Evolutionary conservation across 2,888 invertebrate species (phyloP).

Genomic region (Leptopilina syphax): DNA sequence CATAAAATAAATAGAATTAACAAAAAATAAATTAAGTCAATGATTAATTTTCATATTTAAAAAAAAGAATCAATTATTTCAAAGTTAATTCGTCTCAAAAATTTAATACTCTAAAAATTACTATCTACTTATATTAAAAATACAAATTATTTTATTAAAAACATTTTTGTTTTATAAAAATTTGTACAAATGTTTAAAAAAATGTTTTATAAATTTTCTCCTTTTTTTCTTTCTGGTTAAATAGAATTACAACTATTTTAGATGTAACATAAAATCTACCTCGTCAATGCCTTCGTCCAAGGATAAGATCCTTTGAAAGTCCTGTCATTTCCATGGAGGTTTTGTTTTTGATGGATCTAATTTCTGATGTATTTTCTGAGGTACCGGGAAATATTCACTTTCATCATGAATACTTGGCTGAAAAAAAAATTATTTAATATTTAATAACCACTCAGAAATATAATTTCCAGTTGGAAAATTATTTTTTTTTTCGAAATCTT

Average conservation of each 20-base stretch:
- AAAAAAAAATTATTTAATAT: constrained; percentile 16
- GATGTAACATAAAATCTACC: constrained; percentile 56
- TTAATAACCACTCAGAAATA: not conserved
- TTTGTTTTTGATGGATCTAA: constrained; percentile 66
- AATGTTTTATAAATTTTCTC: too few relatives aligned
- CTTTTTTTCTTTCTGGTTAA: too few relatives aligned
- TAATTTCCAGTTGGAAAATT: not conserved
- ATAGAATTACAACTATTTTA: constrained; percentile 39
- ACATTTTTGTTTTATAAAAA: constrained; percentile 49
- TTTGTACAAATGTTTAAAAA: constrained; percentile 47
- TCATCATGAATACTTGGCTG: constrained; percentile 66
- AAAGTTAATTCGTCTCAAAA: not conserved
- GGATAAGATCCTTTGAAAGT: constrained; percentile 44
- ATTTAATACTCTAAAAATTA: too few relatives aligned
- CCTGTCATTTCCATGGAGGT: constrained; percentile 74
- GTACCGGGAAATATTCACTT: constrained; percentile 66
- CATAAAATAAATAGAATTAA: too few relatives aligned
- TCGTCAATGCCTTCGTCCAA: constrained; percentile 63
- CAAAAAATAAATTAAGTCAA: too few relatives aligned
- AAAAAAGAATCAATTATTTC: not conserved
- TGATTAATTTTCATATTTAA: too few relatives aligned
- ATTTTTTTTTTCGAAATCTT: constrained; percentile 33
- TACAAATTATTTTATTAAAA: constrained; percentile 36
- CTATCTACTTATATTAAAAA: constrained; percentile 2
- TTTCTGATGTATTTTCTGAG: constrained; percentile 64